Percentiles rank a stretch among this genome's conserved stretches.
phyloP scores from a whole-genome alignment of 92 coral and sea anemone species.

The Phenganax marumi region DNA sequence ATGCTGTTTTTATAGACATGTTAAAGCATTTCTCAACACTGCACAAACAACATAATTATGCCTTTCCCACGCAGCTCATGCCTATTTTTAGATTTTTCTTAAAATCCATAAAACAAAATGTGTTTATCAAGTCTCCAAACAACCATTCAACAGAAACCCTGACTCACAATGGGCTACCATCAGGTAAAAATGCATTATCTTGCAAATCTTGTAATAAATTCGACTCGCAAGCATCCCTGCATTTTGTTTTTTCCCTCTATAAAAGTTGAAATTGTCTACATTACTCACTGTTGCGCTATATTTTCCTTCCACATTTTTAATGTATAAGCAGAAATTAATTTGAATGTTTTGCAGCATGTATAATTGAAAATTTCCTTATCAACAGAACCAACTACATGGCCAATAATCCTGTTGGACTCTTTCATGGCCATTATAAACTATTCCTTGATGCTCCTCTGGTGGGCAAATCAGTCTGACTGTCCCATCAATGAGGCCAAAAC shows the following conservation, averaged over 20 bases:
- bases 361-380: no score
- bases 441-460: not conserved
- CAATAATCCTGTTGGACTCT: not conserved
- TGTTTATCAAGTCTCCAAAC: slow-evolving; percentile 50
- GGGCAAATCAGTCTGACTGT: not conserved
- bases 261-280: slow-evolving; percentile 11
- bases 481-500: not conserved
- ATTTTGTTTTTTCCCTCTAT: slow-evolving; percentile 50
- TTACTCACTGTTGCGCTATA: not conserved
- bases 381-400: not conserved
- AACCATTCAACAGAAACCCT: slow-evolving; percentile 54
- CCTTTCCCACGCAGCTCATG: slow-evolving; percentile 46
- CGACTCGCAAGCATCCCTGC: slow-evolving; percentile 56
- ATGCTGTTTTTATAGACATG: slow-evolving; percentile 51
- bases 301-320: no score
- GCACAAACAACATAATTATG: slow-evolving; percentile 58
- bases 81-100: slow-evolving; percentile 40
- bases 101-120: slow-evolving; percentile 51
- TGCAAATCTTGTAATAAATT: slow-evolving; percentile 49
- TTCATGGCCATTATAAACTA: not conserved
- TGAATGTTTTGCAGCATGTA: no score
- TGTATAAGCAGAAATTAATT: no score
- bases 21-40: slow-evolving; percentile 52
- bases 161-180: slow-evolving; percentile 57
- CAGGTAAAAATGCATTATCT: slow-evolving; percentile 49